Conservation (phyloP, 2,888 invertebrate species). For the Leptopilina myrica region DNA sequence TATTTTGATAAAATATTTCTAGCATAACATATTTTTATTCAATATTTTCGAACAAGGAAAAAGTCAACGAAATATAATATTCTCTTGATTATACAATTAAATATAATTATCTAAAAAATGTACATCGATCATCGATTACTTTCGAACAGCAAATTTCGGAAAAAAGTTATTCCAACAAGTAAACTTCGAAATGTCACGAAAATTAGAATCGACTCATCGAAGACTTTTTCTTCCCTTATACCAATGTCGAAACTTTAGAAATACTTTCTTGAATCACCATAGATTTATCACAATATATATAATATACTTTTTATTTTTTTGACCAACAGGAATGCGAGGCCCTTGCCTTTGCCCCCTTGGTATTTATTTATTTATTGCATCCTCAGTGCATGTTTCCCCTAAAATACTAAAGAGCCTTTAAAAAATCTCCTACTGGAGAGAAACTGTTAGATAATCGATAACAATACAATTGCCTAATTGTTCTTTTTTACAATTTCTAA, state of each 20-base stretch:
- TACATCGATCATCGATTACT: conserved; percentile 36
- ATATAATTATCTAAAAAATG: conserved; percentile 11
- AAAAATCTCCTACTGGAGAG: conserved; percentile 67
- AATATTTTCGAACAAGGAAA: neutral
- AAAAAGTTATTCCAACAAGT: conserved; percentile 16
- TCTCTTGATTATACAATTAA: neutral
- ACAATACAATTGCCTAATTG: conserved; percentile 62
- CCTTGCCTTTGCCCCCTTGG: conserved; percentile 58
- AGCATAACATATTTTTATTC: neutral
- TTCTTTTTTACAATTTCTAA: conserved; percentile 45
- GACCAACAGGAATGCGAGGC: conserved; percentile 62
- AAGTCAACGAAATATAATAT: neutral
- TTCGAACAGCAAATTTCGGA: conserved; percentile 28
- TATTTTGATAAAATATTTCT: neutral
- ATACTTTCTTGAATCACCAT: conserved; percentile 77
- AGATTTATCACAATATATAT: conserved; percentile 76
- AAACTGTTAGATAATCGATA: conserved; percentile 66
- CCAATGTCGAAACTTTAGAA: conserved; percentile 65
- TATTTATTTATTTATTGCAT: conserved; percentile 48
- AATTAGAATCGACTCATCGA: conserved; percentile 45
- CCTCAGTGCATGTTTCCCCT: conserved; percentile 53
- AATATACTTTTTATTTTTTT: conserved; percentile 54
- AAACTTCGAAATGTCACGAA: conserved; percentile 51
- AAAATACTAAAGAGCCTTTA: conserved; percentile 64
- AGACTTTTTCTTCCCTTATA: conserved; percentile 47